phyloP scores from a whole-genome alignment of 2,888 invertebrate genomes.

The Heteromyza rotundicornis region DNA sequence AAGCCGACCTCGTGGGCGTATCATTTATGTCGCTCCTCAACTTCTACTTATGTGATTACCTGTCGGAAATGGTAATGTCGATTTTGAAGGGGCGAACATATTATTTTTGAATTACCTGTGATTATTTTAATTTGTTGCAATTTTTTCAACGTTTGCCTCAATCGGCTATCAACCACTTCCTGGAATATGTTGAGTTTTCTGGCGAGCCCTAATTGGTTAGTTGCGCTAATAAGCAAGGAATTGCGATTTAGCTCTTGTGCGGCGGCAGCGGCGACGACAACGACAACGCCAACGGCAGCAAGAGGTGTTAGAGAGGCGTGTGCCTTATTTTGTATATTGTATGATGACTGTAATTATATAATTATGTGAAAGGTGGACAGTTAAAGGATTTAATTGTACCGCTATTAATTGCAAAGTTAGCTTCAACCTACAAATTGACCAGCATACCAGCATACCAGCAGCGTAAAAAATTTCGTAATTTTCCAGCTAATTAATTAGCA shows the following conservation, averaged over 20 bases:
- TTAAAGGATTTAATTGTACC: too few relatives aligned
- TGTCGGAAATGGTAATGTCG: slow-evolving; percentile 1
- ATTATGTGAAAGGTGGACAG: too few relatives aligned
- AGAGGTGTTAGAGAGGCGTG: background rate
- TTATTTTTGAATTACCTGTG: background rate
- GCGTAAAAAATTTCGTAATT: too few relatives aligned
- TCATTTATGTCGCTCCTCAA: background rate
- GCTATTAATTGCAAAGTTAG: too few relatives aligned
- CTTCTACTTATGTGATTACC: background rate
- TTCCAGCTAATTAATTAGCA: too few relatives aligned
- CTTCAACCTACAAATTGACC: too few relatives aligned
- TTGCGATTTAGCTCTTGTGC: too few relatives aligned
- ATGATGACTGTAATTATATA: too few relatives aligned
- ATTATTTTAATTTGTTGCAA: background rate
- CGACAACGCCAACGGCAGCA: background rate
- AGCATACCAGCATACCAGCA: too few relatives aligned
- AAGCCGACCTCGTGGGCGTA: background rate
- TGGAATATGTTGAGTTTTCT: background rate
- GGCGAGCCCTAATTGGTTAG: background rate
- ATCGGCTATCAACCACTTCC: too few relatives aligned
- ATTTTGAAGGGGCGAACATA: background rate
- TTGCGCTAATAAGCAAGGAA: background rate
- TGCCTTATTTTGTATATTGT: too few relatives aligned
- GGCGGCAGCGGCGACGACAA: background rate
- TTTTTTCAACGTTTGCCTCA: background rate